Evolutionary conservation across 1,140 invertebrate genomes (phyloP).

Genomic region (Melipona quadrifasciata): DNA sequence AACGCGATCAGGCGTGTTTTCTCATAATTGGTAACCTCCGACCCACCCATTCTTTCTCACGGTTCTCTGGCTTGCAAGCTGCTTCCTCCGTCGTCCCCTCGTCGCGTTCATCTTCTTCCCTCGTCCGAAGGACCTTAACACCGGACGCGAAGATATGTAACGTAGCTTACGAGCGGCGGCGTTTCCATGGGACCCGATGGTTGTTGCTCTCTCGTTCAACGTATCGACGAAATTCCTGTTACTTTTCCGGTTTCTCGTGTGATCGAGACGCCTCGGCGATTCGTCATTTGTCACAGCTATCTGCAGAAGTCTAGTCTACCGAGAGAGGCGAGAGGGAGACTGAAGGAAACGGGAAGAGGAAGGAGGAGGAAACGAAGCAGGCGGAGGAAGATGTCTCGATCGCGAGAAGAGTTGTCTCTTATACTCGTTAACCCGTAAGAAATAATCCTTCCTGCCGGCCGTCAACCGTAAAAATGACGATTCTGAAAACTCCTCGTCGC

Average conservation of each 20-base stretch:
- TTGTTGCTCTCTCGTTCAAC: background rate
- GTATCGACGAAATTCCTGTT: slow-evolving; percentile 56
- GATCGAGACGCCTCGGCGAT: slow-evolving; percentile 54
- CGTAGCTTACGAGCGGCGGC: slow-evolving; percentile 34
- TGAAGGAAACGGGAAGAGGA: background rate
- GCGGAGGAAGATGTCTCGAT: slow-evolving; percentile 1
- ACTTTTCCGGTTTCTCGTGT: slow-evolving; percentile 57
- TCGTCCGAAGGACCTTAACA: slow-evolving; percentile 36
- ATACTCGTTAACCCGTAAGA: background rate
- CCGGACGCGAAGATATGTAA: slow-evolving; percentile 6
- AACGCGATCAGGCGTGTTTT: slow-evolving; percentile 72
- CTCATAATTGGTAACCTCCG: slow-evolving; percentile 75
- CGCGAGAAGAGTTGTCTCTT: background rate
- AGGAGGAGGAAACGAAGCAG: background rate
- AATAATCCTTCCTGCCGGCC: background rate
- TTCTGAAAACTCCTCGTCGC: background rate
- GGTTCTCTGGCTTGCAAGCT: background rate
- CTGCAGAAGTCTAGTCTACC: background rate
- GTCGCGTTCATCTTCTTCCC: slow-evolving; percentile 52
- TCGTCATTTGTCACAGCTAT: slow-evolving; percentile 41
- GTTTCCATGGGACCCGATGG: slow-evolving; percentile 70
- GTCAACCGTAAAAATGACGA: background rate
- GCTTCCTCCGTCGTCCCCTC: background rate
- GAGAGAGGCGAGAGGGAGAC: background rate
- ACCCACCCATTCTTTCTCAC: slow-evolving; percentile 47